A percentile compares a stretch with the other conserved stretches of the same genome.
These are phyloP conservation scores for Zosterops borbonicus DNA, from an alignment of 2,113 vertebrate species.

Conservation along the genomic window DNA sequence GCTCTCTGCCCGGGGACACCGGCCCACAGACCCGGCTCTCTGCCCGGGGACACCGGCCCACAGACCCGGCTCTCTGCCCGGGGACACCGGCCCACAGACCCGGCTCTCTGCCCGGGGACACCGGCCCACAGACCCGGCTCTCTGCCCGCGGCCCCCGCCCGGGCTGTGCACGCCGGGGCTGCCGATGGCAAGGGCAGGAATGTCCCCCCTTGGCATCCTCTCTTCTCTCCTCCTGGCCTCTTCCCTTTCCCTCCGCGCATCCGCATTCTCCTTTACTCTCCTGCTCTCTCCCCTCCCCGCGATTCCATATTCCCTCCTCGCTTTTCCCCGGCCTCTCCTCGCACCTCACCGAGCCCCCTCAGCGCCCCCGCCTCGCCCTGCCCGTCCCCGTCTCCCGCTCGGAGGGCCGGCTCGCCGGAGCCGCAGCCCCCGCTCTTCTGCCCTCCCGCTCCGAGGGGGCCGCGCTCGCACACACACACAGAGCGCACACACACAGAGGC, in stretches of 20 bases:
- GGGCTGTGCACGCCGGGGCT: neutral
- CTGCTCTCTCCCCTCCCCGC: neutral
- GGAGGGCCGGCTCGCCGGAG: neutral
- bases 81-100: too few species aligned
- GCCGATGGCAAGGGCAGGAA: neutral
- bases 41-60: rapidly evolving
- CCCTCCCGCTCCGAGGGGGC: neutral
- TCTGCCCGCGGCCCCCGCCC: rapidly evolving
- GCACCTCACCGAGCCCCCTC: neutral
- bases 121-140: too few species aligned
- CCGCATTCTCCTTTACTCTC: neutral
- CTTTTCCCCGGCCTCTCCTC: neutral
- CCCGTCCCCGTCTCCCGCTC: neutral
- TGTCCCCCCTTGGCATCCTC: neutral
- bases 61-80: too few species aligned
- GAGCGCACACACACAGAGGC: too few species aligned
- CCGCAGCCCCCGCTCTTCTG: neutral
- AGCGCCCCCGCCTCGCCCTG: neutral
- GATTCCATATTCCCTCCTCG: neutral
- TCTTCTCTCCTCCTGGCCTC: neutral
- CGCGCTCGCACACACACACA: neutral
- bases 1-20: too few species aligned
- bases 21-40: neutral
- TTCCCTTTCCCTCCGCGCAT: neutral
- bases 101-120: too few species aligned